Base-by-base conservation (phyloP, 2,888 invertebrate species). In the Ectemnius cavifrons region DNA sequence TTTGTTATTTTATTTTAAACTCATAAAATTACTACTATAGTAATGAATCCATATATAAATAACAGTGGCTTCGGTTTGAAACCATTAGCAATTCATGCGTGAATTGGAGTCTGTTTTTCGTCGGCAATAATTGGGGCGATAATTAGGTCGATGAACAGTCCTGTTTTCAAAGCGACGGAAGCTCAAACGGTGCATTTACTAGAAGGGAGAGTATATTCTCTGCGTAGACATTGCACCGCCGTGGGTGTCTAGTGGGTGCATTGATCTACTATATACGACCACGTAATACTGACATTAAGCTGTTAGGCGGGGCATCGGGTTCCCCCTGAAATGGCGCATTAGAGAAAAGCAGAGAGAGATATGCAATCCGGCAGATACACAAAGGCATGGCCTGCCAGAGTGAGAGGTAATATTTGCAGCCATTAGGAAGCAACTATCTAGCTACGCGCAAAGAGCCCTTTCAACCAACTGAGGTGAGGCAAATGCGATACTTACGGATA, bases 341-440 rank as follows among this genome's bases (percentile, higher is more conserved):
- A 20, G 49, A 16, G 16, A 6, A 16, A 52, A 16, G 5, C 14
- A 63, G 74, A 37, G 62, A 49, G 23, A 59, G 20, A 57, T 46
- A 23, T n/a, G 49, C 67, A 66, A 16, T 20, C 63, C 20, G 62
- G 66, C 68, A 66, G 63, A 64, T 66, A 47, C 67, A 78, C 61
- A 67, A 61, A 66, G 59, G 16, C 14, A 23, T 18, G 63, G 23
- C 56, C 11, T 37, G 66, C 37, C 27, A 65, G 73, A 45, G 59
- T 52, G 63, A 68, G 68, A 67, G 75, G 59, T 67, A 67, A 64
- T 73, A 81, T 83, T 78, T 73, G 68, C 71, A 65, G 80, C 77
- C 77, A 80, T 81, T 82, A 81, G 80, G 76, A 74, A 82, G 74
- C 78, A 81, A 80, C 81, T 81, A 37, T 37, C 37, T 6, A 83